phyloP scores from a whole-genome alignment of 1,140 invertebrate species.

The Tetraneura akinire region DNA sequence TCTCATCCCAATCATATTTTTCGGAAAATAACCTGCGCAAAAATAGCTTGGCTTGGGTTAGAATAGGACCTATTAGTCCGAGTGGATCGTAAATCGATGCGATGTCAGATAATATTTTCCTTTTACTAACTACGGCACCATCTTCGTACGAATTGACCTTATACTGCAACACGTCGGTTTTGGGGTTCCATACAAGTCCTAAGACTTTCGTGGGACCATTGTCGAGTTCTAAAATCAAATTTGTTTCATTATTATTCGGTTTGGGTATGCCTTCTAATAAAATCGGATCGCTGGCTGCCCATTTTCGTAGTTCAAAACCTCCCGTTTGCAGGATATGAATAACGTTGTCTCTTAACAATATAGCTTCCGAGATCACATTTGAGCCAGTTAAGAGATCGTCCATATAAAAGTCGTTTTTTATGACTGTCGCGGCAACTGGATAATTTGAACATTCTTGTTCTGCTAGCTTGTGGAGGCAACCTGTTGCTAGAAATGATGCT shows the following conservation, averaged over 20 bases:
- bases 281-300: neutral
- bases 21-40: conserved; percentile 51
- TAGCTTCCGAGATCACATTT: neutral
- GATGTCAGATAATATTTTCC: neutral
- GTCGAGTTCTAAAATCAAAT: neutral
- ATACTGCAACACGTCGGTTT: neutral
- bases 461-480: neutral
- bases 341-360: neutral
- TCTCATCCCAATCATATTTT: conserved; percentile 12
- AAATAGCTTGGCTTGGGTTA: conserved; percentile 52
- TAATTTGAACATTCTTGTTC: neutral
- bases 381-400: neutral
- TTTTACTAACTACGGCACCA: neutral
- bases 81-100: conserved; percentile 52
- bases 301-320: neutral
- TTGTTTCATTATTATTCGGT: neutral
- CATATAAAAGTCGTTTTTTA: conserved; percentile 4
- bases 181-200: neutral
- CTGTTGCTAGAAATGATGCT: no score
- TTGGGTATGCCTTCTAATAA: neutral
- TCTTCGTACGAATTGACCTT: neutral
- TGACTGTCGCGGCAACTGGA: neutral
- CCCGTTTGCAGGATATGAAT: neutral
- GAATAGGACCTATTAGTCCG: conserved; percentile 55
- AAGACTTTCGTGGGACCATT: neutral